phyloP scores from a whole-genome alignment of 1,140 invertebrate genomes.

The Drosophila sulfurigaster region DNA sequence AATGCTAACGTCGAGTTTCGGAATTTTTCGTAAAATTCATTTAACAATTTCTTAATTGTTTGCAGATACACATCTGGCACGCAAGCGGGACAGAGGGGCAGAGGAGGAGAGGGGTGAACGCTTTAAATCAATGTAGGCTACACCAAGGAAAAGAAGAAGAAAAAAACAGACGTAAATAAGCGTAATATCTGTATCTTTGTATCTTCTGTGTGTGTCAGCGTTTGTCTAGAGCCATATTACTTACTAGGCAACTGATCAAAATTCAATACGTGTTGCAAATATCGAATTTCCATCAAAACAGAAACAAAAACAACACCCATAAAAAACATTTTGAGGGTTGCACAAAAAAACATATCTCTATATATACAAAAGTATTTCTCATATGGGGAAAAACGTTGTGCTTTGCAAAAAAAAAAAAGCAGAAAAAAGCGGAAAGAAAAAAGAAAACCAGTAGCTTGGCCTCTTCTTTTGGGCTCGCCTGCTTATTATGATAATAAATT shows the following conservation, averaged over 20 bases:
- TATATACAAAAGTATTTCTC: constrained; percentile 31
- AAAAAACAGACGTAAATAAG: constrained; percentile 11
- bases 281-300: constrained; percentile 82
- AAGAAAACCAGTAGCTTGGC: constrained; percentile 34
- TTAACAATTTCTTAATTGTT: constrained; percentile 83
- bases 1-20: constrained; percentile 27
- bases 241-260: constrained; percentile 73
- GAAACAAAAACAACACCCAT: constrained; percentile 58
- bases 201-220: background rate
- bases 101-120: constrained; percentile 19
- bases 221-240: constrained; percentile 64
- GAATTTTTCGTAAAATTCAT: constrained; percentile 78
- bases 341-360: constrained; percentile 26
- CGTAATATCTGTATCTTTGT: constrained; percentile 30
- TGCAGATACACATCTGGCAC: constrained; percentile 76
- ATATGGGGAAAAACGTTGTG: constrained; percentile 18
- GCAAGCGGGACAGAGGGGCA: background rate
- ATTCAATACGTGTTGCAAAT: constrained; percentile 83
- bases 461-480: constrained; percentile 44
- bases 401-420: constrained; percentile 1
- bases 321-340: constrained; percentile 76
- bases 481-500: constrained; percentile 83
- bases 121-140: constrained; percentile 67
- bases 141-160: constrained; percentile 16
- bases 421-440: too few relatives aligned